phyloP scores from a whole-genome alignment of 2,797 vertebrate genomes.

The Sebastes oblongus region DNA sequence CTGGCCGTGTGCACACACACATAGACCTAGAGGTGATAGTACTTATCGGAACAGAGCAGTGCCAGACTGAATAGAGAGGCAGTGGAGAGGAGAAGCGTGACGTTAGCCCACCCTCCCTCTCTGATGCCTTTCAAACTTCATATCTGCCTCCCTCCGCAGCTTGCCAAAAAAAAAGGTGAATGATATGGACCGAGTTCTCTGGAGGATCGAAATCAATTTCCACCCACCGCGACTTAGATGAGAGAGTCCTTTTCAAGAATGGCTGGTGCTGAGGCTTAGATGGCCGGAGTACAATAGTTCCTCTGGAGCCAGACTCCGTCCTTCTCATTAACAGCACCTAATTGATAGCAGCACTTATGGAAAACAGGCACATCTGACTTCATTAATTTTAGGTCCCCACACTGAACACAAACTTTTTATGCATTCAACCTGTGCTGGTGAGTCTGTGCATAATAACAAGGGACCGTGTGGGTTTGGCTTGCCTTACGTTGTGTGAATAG shows the following conservation, averaged over 20 bases:
- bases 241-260: slow-evolving; percentile 54
- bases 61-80: slow-evolving; percentile 51
- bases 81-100: slow-evolving; percentile 49
- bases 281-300: slow-evolving; percentile 40
- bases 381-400: slow-evolving; percentile 16
- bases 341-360: slow-evolving; percentile 54
- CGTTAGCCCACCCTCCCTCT: slow-evolving; percentile 53
- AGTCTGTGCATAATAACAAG: slow-evolving; percentile 48
- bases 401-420: slow-evolving; percentile 9
- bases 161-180: slow-evolving; percentile 26
- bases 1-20: neutral
- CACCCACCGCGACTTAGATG: slow-evolving; percentile 46
- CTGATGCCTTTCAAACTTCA: slow-evolving; percentile 59
- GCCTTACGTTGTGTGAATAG: neutral
- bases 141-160: slow-evolving; percentile 54
- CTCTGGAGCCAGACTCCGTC: slow-evolving; percentile 20
- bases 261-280: slow-evolving; percentile 28
- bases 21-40: slow-evolving; percentile 32
- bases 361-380: slow-evolving; percentile 50
- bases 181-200: slow-evolving; percentile 54
- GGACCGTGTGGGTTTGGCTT: slow-evolving; percentile 22
- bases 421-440: slow-evolving; percentile 24
- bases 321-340: slow-evolving; percentile 53
- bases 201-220: slow-evolving; percentile 70
- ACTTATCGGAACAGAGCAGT: slow-evolving; percentile 56